Evolutionary conservation across 2,888 invertebrate species (phyloP).

Genomic region (Drosophila longiperda): DNA sequence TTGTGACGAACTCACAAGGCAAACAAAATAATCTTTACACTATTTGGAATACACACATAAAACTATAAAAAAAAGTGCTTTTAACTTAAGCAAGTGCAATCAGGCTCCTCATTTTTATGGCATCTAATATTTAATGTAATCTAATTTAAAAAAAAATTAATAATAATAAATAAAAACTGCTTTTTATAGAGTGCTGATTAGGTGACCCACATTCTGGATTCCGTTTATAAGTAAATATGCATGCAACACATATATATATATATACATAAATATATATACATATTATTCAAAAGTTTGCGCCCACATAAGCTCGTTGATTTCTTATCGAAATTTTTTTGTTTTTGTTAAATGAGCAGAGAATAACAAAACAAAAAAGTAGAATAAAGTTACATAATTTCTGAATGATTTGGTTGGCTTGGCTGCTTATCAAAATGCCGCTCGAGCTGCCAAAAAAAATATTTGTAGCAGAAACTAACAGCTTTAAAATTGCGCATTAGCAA

Average conservation of each 20-base stretch:
- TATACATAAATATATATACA: background rate
- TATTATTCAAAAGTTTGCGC: background rate
- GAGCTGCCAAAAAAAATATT: slow-evolving; percentile 13
- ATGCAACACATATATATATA: background rate
- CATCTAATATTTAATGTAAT: background rate
- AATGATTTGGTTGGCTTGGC: slow-evolving; percentile 10
- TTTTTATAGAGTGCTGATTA: background rate
- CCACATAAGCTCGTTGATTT: background rate
- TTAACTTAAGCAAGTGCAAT: background rate
- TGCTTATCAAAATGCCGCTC: slow-evolving; percentile 55
- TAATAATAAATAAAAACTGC: background rate
- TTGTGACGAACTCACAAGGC: background rate
- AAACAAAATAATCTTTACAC: background rate
- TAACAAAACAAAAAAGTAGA: background rate
- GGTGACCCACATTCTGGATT: slow-evolving; percentile 1
- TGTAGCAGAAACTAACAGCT: slow-evolving; percentile 18
- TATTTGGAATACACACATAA: too few species aligned
- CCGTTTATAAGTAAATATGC: background rate
- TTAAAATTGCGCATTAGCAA: slow-evolving; percentile 30
- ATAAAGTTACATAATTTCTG: background rate
- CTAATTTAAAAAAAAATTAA: background rate
- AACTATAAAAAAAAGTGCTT: background rate
- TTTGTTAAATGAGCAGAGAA: background rate
- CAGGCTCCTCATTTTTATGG: background rate
- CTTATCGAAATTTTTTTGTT: background rate